phyloP scores from a whole-genome alignment of 2,888 invertebrate species.

The Mylabris sibirica region DNA sequence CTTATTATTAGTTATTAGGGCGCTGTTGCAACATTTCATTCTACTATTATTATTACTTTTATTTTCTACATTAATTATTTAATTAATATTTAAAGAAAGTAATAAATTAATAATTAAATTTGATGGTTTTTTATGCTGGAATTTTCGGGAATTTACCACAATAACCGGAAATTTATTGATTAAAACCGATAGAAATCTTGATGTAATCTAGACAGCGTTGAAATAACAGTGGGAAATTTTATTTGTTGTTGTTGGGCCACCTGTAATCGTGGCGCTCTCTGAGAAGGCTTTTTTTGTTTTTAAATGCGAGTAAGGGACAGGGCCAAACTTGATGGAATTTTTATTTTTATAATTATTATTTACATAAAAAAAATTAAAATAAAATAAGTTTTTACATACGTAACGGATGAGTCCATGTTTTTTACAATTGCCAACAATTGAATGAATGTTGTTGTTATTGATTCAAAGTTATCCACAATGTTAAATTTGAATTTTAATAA shows the following conservation, averaged over 20 bases:
- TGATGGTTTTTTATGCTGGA: no score
- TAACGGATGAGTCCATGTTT: not conserved
- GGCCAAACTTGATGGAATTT: not conserved
- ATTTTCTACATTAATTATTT: no score
- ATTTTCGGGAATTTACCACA: no score
- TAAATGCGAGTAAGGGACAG: not conserved
- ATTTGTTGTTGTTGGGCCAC: not conserved
- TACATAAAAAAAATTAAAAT: not conserved
- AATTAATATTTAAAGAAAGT: not conserved
- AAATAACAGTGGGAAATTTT: not conserved
- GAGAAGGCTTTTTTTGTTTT: not conserved
- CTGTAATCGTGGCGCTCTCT: not conserved
- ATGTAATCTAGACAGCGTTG: not conserved
- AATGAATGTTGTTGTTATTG: not conserved
- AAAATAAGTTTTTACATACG: not conserved
- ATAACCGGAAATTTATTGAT: no score
- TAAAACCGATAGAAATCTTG: not conserved
- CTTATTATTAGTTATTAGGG: no score
- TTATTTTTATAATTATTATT: no score
- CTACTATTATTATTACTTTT: no score
- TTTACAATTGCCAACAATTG: no score
- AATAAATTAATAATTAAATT: not conserved
- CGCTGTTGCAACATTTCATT: no score
- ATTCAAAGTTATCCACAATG: not conserved
- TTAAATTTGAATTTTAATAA: not conserved